A percentile compares a stretch with the other conserved stretches of the same genome.
These are phyloP conservation scores for Heterodera schachtii DNA, from an alignment of 1,140 invertebrate genomes.

Conservation along the genomic window DNA sequence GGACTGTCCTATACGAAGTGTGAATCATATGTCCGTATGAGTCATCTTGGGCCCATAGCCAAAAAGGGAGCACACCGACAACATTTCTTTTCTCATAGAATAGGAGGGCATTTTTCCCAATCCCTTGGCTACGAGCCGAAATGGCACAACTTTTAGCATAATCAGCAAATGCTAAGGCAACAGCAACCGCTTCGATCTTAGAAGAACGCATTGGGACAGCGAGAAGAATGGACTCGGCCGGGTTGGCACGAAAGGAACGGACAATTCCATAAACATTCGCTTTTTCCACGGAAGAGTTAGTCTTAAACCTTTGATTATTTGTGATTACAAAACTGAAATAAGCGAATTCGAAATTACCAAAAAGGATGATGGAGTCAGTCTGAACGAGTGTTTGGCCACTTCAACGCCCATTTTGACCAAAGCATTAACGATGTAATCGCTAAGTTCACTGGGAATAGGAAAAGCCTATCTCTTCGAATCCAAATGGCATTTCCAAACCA, in stretches of 20 bases:
- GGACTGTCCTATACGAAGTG: conserved; percentile 34
- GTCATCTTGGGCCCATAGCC: no score
- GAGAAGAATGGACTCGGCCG: conserved; percentile 44
- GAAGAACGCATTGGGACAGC: conserved; percentile 39
- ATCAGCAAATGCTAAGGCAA: conserved; percentile 38
- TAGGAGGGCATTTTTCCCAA: no score
- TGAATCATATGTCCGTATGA: no score
- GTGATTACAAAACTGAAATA: neutral
- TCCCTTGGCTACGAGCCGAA: neutral
- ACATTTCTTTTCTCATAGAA: no score
- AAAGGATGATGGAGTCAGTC: conserved; percentile 22
- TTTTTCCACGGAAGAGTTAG: conserved; percentile 29
- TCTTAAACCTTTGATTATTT: neutral
- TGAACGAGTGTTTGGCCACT: conserved; percentile 38
- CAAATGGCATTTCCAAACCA: neutral
- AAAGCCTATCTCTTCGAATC: neutral
- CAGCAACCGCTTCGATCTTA: conserved; percentile 39
- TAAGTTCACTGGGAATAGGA: conserved; percentile 23
- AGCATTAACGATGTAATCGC: conserved; percentile 22
- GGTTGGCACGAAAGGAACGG: conserved; percentile 38
- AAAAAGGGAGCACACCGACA: no score
- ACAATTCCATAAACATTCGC: conserved; percentile 48
- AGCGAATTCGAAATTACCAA: conserved; percentile 9
- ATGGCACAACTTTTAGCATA: conserved; percentile 44
- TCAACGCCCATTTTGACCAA: conserved; percentile 28